Conservation (phyloP, 2,888 invertebrate genomes). For the Aquatica leii region DNA sequence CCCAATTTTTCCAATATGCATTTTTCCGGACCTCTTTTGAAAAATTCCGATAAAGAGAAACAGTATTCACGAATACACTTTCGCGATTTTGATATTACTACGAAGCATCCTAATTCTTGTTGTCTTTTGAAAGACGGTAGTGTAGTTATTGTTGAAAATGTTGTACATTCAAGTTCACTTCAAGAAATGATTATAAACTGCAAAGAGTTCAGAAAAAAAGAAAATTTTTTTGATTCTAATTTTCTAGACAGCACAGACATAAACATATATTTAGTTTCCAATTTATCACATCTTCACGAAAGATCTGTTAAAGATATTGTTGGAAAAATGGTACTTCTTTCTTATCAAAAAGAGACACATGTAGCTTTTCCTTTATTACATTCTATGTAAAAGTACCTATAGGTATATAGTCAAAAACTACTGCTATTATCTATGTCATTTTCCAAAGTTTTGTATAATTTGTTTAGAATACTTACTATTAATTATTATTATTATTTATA, state of each 20-base stretch:
- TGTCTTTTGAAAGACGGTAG: neutral
- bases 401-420: neutral
- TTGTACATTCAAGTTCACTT: neutral
- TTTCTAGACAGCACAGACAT: neutral
- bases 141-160: neutral
- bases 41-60: neutral
- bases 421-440: neutral
- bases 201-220: neutral
- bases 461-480: neutral
- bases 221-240: neutral
- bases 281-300: neutral
- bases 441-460: neutral
- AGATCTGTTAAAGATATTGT: neutral
- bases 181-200: neutral
- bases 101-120: neutral
- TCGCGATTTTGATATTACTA: neutral
- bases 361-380: neutral
- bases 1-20: neutral
- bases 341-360: neutral
- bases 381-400: neutral
- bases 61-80: neutral
- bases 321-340: neutral
- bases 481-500: neutral
- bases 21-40: neutral
- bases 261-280: neutral